Evolutionary conservation across 2,113 vertebrate genomes (phyloP).

Genomic region (Corythoichthys intestinalis): DNA sequence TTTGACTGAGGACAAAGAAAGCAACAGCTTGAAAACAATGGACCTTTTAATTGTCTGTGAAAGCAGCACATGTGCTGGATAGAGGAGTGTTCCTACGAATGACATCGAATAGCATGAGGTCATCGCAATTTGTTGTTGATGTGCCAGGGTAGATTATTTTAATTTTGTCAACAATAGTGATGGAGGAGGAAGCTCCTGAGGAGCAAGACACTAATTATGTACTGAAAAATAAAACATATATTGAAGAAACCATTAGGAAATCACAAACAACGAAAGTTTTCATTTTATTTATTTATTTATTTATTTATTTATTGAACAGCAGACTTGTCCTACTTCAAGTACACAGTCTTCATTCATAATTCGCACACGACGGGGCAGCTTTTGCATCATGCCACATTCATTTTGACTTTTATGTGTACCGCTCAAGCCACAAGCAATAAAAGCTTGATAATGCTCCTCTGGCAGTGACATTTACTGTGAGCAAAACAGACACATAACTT

Average conservation of each 20-base stretch:
- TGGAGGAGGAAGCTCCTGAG: background rate
- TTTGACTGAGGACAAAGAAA: background rate
- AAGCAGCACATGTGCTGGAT: constrained; percentile 44
- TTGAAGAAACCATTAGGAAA: too few relatives aligned
- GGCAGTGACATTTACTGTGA: too few relatives aligned
- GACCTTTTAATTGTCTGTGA: constrained; percentile 35
- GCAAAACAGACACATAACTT: background rate
- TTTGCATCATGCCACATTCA: too few relatives aligned
- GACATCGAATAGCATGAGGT: constrained; percentile 58
- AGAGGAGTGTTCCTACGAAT: constrained; percentile 27
- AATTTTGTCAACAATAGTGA: background rate
- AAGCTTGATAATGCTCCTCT: too few relatives aligned
- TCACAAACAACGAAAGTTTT: too few relatives aligned
- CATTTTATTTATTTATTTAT: too few relatives aligned
- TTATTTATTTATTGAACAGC: too few relatives aligned
- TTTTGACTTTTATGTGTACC: too few relatives aligned
- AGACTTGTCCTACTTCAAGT: too few relatives aligned
- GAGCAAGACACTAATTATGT: background rate
- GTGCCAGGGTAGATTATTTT: constrained; percentile 36
- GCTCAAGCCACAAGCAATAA: too few relatives aligned
- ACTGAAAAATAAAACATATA: background rate
- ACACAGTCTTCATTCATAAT: too few relatives aligned
- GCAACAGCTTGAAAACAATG: constrained; percentile 41
- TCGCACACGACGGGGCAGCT: too few relatives aligned
- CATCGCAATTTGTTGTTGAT: constrained; percentile 33